A percentile compares a stretch with the other conserved stretches of the same genome.
These are phyloP conservation scores for Scaptomyza cyrtandrae DNA, from an alignment of 2,888 invertebrate genomes.

Conservation along the genomic window DNA sequence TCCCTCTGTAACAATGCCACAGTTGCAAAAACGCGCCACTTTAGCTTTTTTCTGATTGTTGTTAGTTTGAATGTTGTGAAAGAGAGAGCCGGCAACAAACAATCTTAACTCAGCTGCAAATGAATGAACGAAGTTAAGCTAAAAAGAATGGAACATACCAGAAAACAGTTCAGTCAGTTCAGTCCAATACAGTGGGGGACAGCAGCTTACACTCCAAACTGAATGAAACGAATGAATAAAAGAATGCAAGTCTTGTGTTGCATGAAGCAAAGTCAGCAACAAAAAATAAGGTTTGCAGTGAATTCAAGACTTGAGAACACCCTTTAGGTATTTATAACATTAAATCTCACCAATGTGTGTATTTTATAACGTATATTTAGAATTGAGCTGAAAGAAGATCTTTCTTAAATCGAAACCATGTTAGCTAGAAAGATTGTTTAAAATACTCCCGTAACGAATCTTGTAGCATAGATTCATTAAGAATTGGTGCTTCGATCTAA, in stretches of 20 bases:
- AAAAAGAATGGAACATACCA: constrained; percentile 33
- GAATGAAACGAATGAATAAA: constrained; percentile 65
- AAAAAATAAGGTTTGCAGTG: not conserved
- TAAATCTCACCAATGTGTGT: not conserved
- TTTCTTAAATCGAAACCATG: not conserved
- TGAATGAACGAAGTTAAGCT: constrained; percentile 48
- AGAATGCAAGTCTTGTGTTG: constrained; percentile 49
- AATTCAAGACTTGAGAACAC: not conserved
- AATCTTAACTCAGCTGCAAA: constrained; percentile 50
- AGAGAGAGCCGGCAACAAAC: constrained; percentile 45
- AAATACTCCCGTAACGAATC: not conserved
- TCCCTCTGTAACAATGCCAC: constrained; percentile 44
- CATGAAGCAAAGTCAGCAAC: constrained; percentile 31
- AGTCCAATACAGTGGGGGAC: constrained; percentile 17
- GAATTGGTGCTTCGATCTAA: too few relatives aligned
- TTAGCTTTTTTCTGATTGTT: constrained; percentile 46
- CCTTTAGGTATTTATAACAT: not conserved
- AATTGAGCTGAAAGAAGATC: not conserved
- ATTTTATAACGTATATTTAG: not conserved
- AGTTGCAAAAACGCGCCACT: constrained; percentile 55
- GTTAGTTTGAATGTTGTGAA: constrained; percentile 15
- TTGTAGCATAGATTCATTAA: too few relatives aligned
- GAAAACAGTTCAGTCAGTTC: constrained; percentile 6
- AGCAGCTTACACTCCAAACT: constrained; percentile 31
- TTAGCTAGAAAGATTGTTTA: not conserved